A percentile compares a stretch with the other conserved stretches of the same genome.
phyloP scores from a whole-genome alignment of 2,113 vertebrate species.

The Bos taurus region DNA sequence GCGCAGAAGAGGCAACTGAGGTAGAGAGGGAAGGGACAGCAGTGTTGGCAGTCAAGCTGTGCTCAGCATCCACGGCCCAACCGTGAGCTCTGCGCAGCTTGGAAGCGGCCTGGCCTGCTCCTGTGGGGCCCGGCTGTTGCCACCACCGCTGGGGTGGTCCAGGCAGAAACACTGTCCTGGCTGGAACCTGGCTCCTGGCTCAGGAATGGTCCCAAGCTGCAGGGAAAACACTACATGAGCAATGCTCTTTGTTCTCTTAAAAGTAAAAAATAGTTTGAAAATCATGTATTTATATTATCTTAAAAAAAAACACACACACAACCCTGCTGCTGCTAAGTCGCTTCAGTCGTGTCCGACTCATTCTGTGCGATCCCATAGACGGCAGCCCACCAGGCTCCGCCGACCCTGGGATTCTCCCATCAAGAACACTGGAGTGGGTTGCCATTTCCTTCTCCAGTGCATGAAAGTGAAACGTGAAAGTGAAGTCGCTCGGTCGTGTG shows the following conservation, averaged over 20 bases:
- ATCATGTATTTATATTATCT: background rate
- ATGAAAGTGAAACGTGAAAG: no score
- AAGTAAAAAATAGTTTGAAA: background rate
- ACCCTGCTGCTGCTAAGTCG: no score
- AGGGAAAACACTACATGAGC: background rate
- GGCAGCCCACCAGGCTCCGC: no score
- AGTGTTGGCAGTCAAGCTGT: background rate
- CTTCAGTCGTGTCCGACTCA: fast-evolving
- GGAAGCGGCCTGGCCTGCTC: background rate
- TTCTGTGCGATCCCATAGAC: no score
- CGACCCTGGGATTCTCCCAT: no score
- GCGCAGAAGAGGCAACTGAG: background rate
- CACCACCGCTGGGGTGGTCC: background rate
- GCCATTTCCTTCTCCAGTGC: no score
- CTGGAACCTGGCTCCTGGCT: background rate
- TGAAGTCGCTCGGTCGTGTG: no score
- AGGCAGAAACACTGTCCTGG: background rate
- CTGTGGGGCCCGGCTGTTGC: background rate
- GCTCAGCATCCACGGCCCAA: background rate
- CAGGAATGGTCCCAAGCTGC: background rate
- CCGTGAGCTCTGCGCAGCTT: background rate
- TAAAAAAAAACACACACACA: background rate
- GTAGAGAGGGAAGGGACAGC: background rate
- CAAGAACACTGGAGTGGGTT: no score
- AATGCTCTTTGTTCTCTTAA: background rate